Evolutionary conservation across 2,113 vertebrate species (phyloP), one percentile per base, ranked within the genome.

Genomic region (Dissostichus mawsoni): DNA sequence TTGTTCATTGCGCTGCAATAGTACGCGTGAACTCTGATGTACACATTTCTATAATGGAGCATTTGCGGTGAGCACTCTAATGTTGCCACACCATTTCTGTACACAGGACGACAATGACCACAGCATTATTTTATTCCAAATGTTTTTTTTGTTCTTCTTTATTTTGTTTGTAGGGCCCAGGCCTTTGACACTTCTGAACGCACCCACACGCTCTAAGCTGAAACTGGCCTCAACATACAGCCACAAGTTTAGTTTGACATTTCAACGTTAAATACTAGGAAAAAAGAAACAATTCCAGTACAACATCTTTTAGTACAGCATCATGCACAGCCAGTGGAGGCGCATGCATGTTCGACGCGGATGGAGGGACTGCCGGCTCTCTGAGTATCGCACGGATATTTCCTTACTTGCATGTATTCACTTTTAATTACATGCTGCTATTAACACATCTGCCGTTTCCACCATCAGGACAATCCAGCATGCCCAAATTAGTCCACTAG

Each of bases 71-170:
- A 36, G 36, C 36, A 8, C 5, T 7, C 7, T 5, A 11, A 7
- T 12, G 9, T 48, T 20, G 33, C 44, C 14, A 50, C 11, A 74
- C 25, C 41, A 63, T 52, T 81, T 74, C 45, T 45, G 1, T 25
- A n/a, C n/a, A 36, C 14, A 36, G 8, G 10, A 74, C 75, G 8
- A 86, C 69, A 90, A 61, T 4, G 5, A 77, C 52, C 36, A 86
- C 82, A 76, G 29, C 12, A 75, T 17, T 0, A 51, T 90, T 96
- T 96, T 96, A 95, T 96, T 96, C 95, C 96, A 97, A 98, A 96
- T 94, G 94, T 81, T 90, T 88, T 91, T 87, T 91, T 78, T 82
- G 8, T 91, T 84, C 71, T 74, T 64, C 25, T 89, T 92, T 92
- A 87, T 92, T 92, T 89, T 3, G 23, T 76, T 83, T 74, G 72